A percentile compares a stretch with the other conserved stretches of the same genome.
These are phyloP conservation scores for Drosophila mercatorum DNA, from an alignment of 2,888 invertebrate species.

Conservation along the genomic window DNA sequence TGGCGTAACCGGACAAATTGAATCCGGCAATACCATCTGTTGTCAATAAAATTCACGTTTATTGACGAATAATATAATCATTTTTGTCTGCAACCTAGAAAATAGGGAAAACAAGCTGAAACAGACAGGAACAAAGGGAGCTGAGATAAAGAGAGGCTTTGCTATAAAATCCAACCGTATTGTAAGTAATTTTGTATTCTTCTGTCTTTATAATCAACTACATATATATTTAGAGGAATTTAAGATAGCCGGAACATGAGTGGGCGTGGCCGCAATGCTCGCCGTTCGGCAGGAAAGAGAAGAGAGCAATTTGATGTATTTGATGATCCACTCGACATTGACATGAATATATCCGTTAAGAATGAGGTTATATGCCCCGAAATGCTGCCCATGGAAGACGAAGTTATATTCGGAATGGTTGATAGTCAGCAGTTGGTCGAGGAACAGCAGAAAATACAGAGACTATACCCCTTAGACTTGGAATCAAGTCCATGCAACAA, in stretches of 20 bases:
- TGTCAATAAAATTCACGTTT: conserved; percentile 7
- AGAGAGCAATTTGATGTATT: conserved; percentile 16
- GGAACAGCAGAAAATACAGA: conserved; percentile 41
- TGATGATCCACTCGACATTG: conserved; percentile 49
- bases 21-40: neutral
- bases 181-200: neutral
- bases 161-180: neutral
- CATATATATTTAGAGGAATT: neutral
- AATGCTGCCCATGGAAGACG: conserved; percentile 15
- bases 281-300: conserved; percentile 5
- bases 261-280: conserved; percentile 12
- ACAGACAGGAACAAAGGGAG: neutral
- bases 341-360: conserved; percentile 30
- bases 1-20: neutral
- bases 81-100: neutral
- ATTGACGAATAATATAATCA: conserved; percentile 8
- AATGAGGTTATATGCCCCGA: conserved; percentile 36
- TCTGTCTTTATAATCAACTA: neutral
- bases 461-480: conserved; percentile 22
- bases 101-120: neutral
- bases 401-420: conserved; percentile 40
- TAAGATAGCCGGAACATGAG: conserved; percentile 17
- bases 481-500: conserved; percentile 20
- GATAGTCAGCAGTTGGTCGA: conserved; percentile 42
- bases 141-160: neutral